Evolutionary conservation across 2,888 invertebrate species (phyloP), one percentile per base, ranked within the genome.

Genomic region (Balanococcus diminutus): DNA sequence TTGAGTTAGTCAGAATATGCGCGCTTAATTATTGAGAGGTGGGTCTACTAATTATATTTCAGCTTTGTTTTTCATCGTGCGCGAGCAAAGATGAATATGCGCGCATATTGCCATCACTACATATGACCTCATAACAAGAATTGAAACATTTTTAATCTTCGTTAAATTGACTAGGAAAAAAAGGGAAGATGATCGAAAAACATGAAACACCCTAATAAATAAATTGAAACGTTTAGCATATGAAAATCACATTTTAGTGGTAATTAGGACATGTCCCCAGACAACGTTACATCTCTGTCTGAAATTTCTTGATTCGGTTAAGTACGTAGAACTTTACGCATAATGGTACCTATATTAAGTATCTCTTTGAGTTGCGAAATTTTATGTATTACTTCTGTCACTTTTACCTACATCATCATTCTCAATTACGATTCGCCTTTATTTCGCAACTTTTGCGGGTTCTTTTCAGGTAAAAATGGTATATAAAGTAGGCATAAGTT

Each of bases 281-380:
- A 28, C 61, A 67, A 67, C 61, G 61, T 67, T 67, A 28, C 61
- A 67, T 67, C 61, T 67, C 28, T 67, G 61, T 67, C 61, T 67
- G 3, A 28, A 67, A 67, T 67, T 67, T 67, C 61, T 67, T 28
- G 61, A 67, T 67, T 67, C 11, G 14, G 28, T 67, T 8, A 25
- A 67, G 11, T 28, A 25, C 25, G 11, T 28, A 67, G 28, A 67
- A 25, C 28, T 28, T n/a, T 4, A 67, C 56, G 19, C 11, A 56
- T 19, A n/a, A 56, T 19, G 22, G 56, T 56, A 19, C 2, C 8
- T 19, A 19, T 19, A 8, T n/a, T 42, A 42, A 5, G 42, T 56
- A 19, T 67, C 25, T 67, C 25, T 11, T 67, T 28, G 9, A 9
- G 61, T 25, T 67, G 28, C 9, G 14, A 25, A 67, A 67, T 67